Evolutionary conservation across 92 coral and sea anemone species (phyloP).

Genomic region (Porites divaricata): DNA sequence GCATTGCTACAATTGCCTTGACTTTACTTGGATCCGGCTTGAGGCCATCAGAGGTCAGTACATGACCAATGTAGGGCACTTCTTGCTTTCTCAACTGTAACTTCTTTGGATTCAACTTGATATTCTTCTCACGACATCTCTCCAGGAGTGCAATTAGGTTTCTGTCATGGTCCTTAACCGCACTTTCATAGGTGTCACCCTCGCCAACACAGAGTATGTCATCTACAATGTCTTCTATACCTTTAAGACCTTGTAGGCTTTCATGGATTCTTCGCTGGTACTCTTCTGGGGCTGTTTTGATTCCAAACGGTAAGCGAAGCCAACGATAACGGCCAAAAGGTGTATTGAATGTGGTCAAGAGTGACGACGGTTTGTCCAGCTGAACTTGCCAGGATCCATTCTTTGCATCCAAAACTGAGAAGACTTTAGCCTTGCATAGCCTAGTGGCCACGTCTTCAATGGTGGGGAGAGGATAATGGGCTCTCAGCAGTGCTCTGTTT

Average conservation of each 20-base stretch:
- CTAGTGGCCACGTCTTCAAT: too few species aligned
- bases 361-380: neutral
- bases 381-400: neutral
- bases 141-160: constrained; percentile 26
- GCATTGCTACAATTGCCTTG: constrained; percentile 34
- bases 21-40: constrained; percentile 41
- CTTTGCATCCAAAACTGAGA: too few species aligned
- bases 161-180: constrained; percentile 14
- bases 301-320: too few species aligned
- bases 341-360: too few species aligned
- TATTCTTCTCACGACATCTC: constrained; percentile 21
- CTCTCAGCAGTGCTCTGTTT: too few species aligned
- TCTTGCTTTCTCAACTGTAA: constrained; percentile 16
- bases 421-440: too few species aligned
- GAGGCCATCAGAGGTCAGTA: constrained; percentile 48
- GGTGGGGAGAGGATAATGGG: too few species aligned
- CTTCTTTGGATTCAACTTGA: constrained; percentile 20
- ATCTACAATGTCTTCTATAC: constrained; percentile 24
- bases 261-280: constrained; percentile 11
- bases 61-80: constrained; percentile 49
- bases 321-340: too few species aligned
- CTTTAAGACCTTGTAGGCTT: neutral
- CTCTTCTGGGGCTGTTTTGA: neutral
- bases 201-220: constrained; percentile 22
- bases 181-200: constrained; percentile 26